Evolutionary conservation across 64 coral and sea anemone genomes (phyloP), one percentile per base, ranked within the genome.

Genomic region (Astreopora myriophthalma): DNA sequence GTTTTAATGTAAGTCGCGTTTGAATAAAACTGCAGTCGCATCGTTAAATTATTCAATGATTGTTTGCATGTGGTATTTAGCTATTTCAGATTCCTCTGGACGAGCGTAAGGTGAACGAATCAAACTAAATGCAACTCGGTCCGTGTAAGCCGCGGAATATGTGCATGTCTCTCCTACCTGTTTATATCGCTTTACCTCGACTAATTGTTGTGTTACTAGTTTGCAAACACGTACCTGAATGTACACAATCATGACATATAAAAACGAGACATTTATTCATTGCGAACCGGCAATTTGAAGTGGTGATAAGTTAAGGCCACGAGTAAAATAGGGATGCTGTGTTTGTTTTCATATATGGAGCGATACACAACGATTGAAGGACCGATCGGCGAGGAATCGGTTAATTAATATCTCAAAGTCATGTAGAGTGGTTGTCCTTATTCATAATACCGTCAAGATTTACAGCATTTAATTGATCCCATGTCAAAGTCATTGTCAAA

Each of bases 401-500:
- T 46, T 46, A 12, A 51, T 8, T 49, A 31, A 51, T 11, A 29
- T 2, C 44, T 13, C 24, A n/a, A 23, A 5, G 22, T n/a, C n/a
- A 25, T 35, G 35, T 27, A 62, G 63, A n/a, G 32, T 24, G 38
- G 30, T 64, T 35, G 32, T 64, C 38, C 30, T 83, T 80, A 61
- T 31, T 58, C 14, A 35, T 34, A 83, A 5, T 12, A n/a, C n/a
- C 5, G 28, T 83, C 55, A 64, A 63, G 79, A 63, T 83, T 63
- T 64, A 37, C 57, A 35, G 8, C 52, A 25, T 22, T 77, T 60
- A 80, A 80, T 83, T 64, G 61, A 34, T 55, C 32, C n/a, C 28
- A 58, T 34, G 24, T 80, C 76, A 60, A 80, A 34, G 76, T 60
- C 34, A 60, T 80, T 80, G 48, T 32, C 27, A 3, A 57, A 80